Conservation (phyloP, 2,888 invertebrate genomes). For the Drosophila hamatofila region DNA sequence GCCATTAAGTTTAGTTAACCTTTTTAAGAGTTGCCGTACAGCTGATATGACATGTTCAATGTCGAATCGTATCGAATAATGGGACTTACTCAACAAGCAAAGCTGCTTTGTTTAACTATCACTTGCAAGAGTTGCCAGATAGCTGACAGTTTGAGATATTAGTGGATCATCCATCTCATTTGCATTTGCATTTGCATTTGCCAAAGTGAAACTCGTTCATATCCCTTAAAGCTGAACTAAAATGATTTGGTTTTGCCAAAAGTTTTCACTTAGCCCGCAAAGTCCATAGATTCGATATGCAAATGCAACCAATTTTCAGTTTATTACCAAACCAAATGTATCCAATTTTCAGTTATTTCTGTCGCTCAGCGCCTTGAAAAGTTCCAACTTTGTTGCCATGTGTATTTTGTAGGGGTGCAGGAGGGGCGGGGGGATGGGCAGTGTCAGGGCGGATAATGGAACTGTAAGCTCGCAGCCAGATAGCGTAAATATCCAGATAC, state of each 20-base stretch:
- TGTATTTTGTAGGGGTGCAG: background rate
- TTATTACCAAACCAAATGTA: slow-evolving; percentile 15
- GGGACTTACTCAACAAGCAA: background rate
- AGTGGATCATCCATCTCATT: background rate
- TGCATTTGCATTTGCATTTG: background rate
- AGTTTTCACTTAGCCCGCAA: slow-evolving; percentile 5
- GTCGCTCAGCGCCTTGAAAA: slow-evolving; percentile 34
- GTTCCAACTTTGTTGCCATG: slow-evolving; percentile 21
- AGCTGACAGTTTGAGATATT: background rate
- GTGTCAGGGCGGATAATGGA: slow-evolving; percentile 23
- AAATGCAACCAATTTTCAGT: slow-evolving; percentile 13
- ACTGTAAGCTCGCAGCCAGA: slow-evolving; percentile 39
- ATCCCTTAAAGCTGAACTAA: background rate
- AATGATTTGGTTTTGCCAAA: slow-evolving; percentile 1
- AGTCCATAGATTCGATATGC: background rate
- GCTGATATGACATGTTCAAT: too few species aligned
- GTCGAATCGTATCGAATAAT: background rate
- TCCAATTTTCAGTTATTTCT: slow-evolving; percentile 14
- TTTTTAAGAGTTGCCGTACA: too few species aligned
- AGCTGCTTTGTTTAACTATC: too few species aligned
- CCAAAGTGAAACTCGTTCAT: background rate
- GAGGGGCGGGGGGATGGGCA: background rate
- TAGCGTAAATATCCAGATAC: slow-evolving; percentile 40
- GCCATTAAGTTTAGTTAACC: too few species aligned
- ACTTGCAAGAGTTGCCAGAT: background rate